Conservation (phyloP, 2,888 invertebrate species). For the Acanthosoma haemorrhoidale region DNA sequence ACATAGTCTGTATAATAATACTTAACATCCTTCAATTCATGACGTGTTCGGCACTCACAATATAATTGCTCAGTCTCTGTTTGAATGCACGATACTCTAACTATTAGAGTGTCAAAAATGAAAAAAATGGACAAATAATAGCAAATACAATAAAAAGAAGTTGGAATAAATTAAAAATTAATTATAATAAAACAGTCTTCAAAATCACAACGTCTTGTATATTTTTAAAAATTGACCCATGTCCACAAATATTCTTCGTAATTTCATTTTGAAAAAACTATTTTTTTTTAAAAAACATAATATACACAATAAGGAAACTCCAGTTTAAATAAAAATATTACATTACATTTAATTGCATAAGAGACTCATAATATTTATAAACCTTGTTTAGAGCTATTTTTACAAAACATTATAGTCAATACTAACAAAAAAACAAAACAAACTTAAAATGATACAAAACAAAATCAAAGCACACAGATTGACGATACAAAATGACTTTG, state of each 20-base stretch:
- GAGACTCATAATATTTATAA: background rate
- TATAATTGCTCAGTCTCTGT: slow-evolving; percentile 12
- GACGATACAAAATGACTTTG: background rate
- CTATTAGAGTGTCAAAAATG: slow-evolving; percentile 4
- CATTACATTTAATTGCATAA: slow-evolving; percentile 1
- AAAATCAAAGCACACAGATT: background rate
- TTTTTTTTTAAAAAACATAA: slow-evolving; percentile 2
- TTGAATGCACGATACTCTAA: slow-evolving; percentile 2
- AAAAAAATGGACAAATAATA: background rate
- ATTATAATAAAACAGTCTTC: slow-evolving; percentile 4
- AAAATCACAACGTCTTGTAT: background rate
- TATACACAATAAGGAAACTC: background rate
- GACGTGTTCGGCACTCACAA: background rate
- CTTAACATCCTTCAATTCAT: background rate
- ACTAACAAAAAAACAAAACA: background rate
- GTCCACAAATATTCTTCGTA: background rate
- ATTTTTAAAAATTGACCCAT: background rate
- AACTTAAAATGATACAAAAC: background rate
- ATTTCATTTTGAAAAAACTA: background rate
- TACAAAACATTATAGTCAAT: background rate
- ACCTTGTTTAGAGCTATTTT: background rate
- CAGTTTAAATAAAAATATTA: background rate
- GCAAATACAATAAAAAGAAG: background rate
- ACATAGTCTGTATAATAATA: background rate
- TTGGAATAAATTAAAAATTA: slow-evolving; percentile 1